These are phyloP conservation scores for Chydorus sphaericus DNA, from an alignment of 2,888 invertebrate species.

Conservation along the genomic window DNA sequence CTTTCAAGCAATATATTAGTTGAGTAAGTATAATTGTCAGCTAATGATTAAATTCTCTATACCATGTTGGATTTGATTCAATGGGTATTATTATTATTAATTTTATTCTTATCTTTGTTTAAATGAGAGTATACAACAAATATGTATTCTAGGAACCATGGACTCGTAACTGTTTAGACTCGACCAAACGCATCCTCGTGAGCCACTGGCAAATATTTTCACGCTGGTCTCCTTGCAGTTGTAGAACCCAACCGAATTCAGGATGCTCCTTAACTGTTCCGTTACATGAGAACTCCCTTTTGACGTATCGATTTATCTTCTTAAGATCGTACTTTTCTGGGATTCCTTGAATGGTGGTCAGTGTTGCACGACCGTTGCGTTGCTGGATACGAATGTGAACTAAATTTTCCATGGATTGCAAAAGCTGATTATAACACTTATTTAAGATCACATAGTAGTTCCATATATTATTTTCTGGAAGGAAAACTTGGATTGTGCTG, in stretches of 20 bases:
- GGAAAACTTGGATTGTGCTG: too few species aligned
- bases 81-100: too few species aligned
- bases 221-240: slow-evolving; percentile 98
- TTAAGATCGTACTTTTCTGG: slow-evolving; percentile 98
- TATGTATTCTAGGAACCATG: slow-evolving; percentile 99
- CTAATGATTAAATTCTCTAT: too few species aligned
- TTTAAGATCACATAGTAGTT: too few species aligned
- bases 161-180: slow-evolving; percentile 96
- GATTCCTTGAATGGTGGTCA: slow-evolving; percentile 96
- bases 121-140: too few species aligned
- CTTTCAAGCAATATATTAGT: too few species aligned
- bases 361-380: slow-evolving; percentile 98
- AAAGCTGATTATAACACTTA: too few species aligned
- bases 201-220: slow-evolving; percentile 99
- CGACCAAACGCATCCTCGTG: slow-evolving; percentile 92
- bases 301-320: slow-evolving; percentile 99
- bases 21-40: too few species aligned
- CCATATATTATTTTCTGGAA: too few species aligned
- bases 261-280: slow-evolving; percentile 99
- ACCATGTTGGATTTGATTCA: too few species aligned
- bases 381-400: slow-evolving; percentile 99
- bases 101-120: too few species aligned
- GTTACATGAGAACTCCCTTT: slow-evolving; percentile 99
- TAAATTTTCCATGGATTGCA: slow-evolving; percentile 95
- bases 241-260: slow-evolving; percentile 99